Evolutionary conservation across 2,888 invertebrate species (phyloP), one percentile per base, ranked within the genome.

Genomic region (Acanthosoma haemorrhoidale): DNA sequence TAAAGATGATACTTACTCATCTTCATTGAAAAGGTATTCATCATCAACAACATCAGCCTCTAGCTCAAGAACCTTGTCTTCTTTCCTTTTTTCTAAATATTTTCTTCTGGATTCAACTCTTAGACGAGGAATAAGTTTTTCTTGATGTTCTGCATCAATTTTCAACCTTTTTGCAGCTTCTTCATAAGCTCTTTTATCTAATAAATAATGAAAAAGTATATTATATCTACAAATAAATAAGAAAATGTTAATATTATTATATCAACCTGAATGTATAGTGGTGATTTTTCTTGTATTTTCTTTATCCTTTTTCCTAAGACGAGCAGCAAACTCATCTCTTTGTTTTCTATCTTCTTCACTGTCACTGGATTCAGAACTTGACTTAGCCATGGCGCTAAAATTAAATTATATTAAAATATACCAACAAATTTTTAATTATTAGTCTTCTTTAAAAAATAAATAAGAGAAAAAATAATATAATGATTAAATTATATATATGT

Each of bases 41-140:
- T 99, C 99, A 80, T 99, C 99, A 59, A 88, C 83, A 71, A 99
- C 92, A 78, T 96, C 96, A 5, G 90, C 92, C 81, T 97, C 97
- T 64, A 99, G 82, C 79, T 99, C 97, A 9, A 91, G 87, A 36
- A 98, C 87, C 82, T 99, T 99, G 78, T 99, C 98, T 70, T 91
- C 94, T 80, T 96, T 96, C 58, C 99, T 85, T 80, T 98, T 99
- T 78, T 92, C 92, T 76, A 99, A 84, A 80, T 99, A 99, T 77
- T 94, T 91, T 59, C 96, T 83, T 29, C 99, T 86, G 0, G 98
- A 97, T 78, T 96, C 91, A 16, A 95, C 84, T 36, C 99, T 84
- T 25, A 99, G 80, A 77, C 91, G 90, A 0, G 96, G 95, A 64
- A 99, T 82, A 75, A 96, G 85, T 79, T 91, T 92, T 68, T 91